Conservation (phyloP, 2,113 vertebrate genomes). For the Neolamprologus falcicula region DNA sequence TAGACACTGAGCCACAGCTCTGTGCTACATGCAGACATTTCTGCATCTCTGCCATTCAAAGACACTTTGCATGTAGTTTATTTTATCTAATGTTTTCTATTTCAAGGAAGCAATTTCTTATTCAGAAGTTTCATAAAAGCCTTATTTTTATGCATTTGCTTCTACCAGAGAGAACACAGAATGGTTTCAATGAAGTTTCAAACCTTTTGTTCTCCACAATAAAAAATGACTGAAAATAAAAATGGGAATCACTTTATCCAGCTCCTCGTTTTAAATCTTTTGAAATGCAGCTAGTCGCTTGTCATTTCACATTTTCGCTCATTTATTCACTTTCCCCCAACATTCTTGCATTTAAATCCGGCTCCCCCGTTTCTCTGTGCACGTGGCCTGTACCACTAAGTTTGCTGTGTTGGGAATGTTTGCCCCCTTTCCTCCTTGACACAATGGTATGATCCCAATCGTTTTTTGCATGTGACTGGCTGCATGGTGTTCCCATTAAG, state of each 20-base stretch:
- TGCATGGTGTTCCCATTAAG: background rate
- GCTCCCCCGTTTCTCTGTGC: background rate
- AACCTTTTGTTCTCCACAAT: background rate
- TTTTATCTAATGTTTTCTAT: background rate
- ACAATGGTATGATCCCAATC: background rate
- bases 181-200: background rate
- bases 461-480: background rate
- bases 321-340: background rate
- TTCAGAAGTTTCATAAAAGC: background rate
- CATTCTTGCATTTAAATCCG: background rate
- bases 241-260: background rate
- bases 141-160: background rate
- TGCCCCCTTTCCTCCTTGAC: background rate
- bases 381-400: background rate
- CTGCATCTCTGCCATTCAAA: background rate
- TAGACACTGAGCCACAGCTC: background rate
- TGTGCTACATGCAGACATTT: background rate
- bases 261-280: background rate
- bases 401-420: background rate
- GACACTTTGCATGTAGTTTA: background rate
- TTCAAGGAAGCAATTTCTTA: background rate
- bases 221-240: background rate
- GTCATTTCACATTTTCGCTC: background rate
- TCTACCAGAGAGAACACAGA: background rate
- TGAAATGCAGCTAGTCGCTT: background rate